A percentile compares a stretch with the other conserved stretches of the same genome.
Conservation (phyloP, 2,113 vertebrate genomes). For the Pseudopodoces humilis region DNA sequence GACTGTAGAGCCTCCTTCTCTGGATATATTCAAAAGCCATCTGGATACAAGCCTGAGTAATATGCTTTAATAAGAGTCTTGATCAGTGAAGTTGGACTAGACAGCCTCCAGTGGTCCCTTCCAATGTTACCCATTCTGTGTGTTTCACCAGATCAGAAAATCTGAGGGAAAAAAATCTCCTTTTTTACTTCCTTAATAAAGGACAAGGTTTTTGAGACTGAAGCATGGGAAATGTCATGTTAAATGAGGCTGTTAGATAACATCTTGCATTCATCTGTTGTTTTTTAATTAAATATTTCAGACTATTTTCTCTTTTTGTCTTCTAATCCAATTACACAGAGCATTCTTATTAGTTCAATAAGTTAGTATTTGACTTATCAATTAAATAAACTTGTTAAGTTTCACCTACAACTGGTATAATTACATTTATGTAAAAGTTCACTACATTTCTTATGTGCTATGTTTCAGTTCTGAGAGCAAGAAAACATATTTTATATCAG, state of each 20-base stretch:
- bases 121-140: neutral
- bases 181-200: neutral
- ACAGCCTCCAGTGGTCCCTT: neutral
- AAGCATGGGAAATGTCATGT: neutral
- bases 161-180: fast-evolving
- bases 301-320: neutral
- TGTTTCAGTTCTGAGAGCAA: neutral
- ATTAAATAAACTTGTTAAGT: neutral
- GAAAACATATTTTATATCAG: neutral
- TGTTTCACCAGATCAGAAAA: neutral
- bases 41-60: neutral
- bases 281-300: neutral
- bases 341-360: neutral
- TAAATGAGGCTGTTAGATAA: neutral
- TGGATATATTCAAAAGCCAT: neutral
- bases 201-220: neutral
- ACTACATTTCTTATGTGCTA: neutral
- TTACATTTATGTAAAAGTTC: neutral
- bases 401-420: neutral
- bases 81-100: neutral
- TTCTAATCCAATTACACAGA: neutral
- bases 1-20: neutral
- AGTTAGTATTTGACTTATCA: neutral
- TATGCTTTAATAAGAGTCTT: neutral
- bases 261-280: neutral